phyloP scores from a whole-genome alignment of 2,797 vertebrate genomes.

The Hypotaenidia philippensis region DNA sequence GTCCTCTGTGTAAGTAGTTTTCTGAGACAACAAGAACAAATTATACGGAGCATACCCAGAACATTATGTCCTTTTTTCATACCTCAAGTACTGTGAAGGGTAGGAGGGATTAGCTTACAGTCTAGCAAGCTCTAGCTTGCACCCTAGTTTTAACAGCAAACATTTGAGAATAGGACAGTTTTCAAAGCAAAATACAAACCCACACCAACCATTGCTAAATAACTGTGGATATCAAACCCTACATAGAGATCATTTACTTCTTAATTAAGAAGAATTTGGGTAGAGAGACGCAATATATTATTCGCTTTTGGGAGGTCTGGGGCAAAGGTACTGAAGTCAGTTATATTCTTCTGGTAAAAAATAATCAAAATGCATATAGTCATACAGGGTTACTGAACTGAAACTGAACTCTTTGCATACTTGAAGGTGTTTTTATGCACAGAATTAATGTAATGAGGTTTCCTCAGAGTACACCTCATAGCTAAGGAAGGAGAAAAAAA shows the following conservation, averaged over 20 bases:
- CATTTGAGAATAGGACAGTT: neutral
- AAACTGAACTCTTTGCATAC: neutral
- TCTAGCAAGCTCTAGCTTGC: neutral
- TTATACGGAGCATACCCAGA: neutral
- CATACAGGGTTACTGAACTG: slow-evolving; percentile 15
- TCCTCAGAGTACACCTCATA: neutral
- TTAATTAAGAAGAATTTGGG: neutral
- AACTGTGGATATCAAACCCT: neutral
- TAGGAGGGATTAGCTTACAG: neutral
- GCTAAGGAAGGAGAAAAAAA: neutral
- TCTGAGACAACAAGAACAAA: neutral
- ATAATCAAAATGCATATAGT: neutral
- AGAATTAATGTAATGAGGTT: neutral
- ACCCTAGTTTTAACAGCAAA: neutral
- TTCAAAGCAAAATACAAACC: neutral
- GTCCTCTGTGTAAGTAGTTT: neutral
- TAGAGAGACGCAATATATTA: neutral
- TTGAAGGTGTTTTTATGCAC: neutral
- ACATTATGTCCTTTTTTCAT: neutral
- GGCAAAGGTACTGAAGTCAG: neutral
- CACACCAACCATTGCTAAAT: neutral
- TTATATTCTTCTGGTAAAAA: neutral
- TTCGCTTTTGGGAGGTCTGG: neutral
- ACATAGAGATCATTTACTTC: neutral
- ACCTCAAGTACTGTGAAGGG: neutral